A percentile compares a stretch with the other conserved stretches of the same genome.
These are phyloP conservation scores for Pelagia noctiluca DNA, from an alignment of 30 jellyfish, hydroid and myxozoan species.

Conservation along the genomic window DNA sequence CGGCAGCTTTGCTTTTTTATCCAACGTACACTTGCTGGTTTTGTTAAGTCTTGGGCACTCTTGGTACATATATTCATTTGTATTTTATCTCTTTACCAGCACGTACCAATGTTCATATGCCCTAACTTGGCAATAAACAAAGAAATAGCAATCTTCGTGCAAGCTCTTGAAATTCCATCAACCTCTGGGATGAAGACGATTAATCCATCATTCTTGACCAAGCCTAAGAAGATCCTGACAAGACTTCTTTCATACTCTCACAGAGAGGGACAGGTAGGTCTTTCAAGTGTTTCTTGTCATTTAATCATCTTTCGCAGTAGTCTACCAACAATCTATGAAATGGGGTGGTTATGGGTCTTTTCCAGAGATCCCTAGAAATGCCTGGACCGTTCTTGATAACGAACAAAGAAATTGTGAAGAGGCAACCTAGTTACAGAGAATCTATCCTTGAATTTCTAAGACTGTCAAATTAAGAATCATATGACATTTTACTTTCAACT, in stretches of 20 bases:
- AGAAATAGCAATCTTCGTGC: slow-evolving; percentile 65
- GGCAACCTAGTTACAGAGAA: no score
- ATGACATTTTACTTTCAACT: no score
- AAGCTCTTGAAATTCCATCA: slow-evolving; percentile 59
- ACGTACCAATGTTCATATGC: slow-evolving; percentile 90
- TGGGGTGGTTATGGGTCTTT: no score
- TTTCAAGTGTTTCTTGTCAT: background rate
- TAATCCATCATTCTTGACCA: slow-evolving; percentile 52
- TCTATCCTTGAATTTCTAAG: no score
- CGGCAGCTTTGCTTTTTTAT: no score
- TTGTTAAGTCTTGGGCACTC: background rate
- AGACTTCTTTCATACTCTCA: slow-evolving; percentile 80
- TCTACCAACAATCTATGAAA: no score
- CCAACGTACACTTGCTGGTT: background rate
- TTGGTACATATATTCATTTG: background rate
- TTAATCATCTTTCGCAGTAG: no score
- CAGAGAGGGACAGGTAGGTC: slow-evolving; percentile 96
- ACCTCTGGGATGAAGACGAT: slow-evolving; percentile 14
- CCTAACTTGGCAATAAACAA: slow-evolving; percentile 86
- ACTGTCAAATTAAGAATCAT: no score
- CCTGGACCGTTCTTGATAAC: no score
- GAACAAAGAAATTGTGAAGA: no score
- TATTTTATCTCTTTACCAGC: slow-evolving; percentile 74
- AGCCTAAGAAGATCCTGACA: slow-evolving; percentile 47
- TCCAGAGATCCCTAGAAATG: no score